Evolutionary conservation across 2,113 vertebrate genomes (phyloP).

Genomic region (Coryphaenoides rupestris): DNA sequence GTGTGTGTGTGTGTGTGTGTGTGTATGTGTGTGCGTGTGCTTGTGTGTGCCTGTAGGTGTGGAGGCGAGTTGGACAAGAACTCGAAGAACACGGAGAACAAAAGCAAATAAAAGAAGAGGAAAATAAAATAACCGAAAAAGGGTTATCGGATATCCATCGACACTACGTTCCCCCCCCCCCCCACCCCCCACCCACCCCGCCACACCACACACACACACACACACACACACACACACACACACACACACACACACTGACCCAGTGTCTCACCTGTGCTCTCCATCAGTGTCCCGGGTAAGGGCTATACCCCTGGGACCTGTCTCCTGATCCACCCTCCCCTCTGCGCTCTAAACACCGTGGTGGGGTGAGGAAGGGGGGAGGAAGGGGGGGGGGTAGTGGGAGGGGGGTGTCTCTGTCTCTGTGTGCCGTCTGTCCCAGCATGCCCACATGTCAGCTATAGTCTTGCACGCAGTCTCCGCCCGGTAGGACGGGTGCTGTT

Average conservation of each 20-base stretch:
- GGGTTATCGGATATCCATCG: constrained; percentile 1
- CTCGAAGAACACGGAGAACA: neutral
- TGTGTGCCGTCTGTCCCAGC: neutral
- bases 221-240: neutral
- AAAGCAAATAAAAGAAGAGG: neutral
- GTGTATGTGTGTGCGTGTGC: too few relatives aligned
- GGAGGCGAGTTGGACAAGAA: too few relatives aligned
- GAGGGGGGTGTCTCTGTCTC: neutral
- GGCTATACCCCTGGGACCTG: neutral
- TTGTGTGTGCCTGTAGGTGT: too few relatives aligned
- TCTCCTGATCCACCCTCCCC: neutral
- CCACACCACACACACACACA: neutral
- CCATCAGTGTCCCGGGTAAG: constrained; percentile 1
- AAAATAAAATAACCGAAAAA: neutral
- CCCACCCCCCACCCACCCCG: neutral
- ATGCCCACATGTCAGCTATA: neutral
- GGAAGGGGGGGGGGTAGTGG: neutral
- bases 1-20: too few relatives aligned
- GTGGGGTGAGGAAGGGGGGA: neutral
- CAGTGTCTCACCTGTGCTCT: constrained; percentile 10
- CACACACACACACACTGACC: neutral
- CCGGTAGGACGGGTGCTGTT: too few relatives aligned
- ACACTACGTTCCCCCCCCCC: neutral
- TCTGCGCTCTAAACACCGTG: neutral
- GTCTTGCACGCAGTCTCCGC: too few relatives aligned